A percentile compares a stretch with the other conserved stretches of the same genome.
Evolutionary conservation across 2,797 vertebrate genomes (phyloP).

Genomic region (Lindbergichthys nudifrons): DNA sequence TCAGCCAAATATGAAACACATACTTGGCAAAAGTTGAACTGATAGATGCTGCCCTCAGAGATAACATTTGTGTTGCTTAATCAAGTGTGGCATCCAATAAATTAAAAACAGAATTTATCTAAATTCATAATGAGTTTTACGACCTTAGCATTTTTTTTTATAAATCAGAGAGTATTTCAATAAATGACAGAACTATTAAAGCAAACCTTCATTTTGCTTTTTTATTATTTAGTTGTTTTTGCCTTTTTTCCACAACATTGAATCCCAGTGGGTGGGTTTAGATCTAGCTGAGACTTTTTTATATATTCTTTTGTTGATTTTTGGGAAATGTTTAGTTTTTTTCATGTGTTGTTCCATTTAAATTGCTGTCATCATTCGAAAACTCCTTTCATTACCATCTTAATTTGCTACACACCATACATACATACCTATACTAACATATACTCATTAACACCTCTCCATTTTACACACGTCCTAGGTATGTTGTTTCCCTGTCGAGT

Average conservation of each 20-base stretch:
- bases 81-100: slow-evolving; percentile 60
- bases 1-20: slow-evolving; percentile 71
- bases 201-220: slow-evolving; percentile 43
- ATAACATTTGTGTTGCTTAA: slow-evolving; percentile 65
- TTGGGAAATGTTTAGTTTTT: slow-evolving; percentile 64
- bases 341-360: slow-evolving; percentile 72
- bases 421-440: slow-evolving; percentile 69
- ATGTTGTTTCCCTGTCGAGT: slow-evolving; percentile 74
- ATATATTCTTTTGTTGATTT: slow-evolving; percentile 43
- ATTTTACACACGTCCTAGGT: slow-evolving; percentile 69
- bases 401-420: slow-evolving; percentile 72
- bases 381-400: slow-evolving; percentile 68
- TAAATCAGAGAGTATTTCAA: slow-evolving; percentile 31
- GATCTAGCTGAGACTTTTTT: slow-evolving; percentile 27
- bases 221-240: slow-evolving; percentile 40
- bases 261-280: slow-evolving; percentile 69
- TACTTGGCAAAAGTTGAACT: slow-evolving; percentile 68
- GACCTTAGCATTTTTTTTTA: slow-evolving; percentile 11
- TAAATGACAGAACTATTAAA: slow-evolving; percentile 28
- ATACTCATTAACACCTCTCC: slow-evolving; percentile 73
- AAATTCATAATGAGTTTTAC: slow-evolving; percentile 57
- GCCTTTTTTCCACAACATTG: slow-evolving; percentile 24
- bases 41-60: slow-evolving; percentile 69
- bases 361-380: slow-evolving; percentile 71
- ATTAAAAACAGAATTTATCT: slow-evolving; percentile 45